Base-by-base conservation (phyloP, 1,140 invertebrate species). In the Drosophila saltans region DNA sequence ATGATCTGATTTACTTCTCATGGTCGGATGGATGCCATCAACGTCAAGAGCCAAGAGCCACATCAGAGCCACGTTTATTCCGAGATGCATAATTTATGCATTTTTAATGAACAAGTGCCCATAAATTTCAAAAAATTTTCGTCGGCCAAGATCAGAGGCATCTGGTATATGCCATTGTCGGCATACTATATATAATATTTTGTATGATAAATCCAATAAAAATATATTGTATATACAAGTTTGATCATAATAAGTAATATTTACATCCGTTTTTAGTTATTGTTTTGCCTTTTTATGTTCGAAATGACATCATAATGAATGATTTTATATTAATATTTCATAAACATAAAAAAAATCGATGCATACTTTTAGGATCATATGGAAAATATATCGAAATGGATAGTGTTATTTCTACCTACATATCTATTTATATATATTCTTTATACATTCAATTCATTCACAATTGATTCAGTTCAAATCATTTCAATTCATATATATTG, bases 1-100 rank as follows among this genome's bases (percentile, higher is more conserved):
- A 41, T 16, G 60, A 60, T 69, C 56, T 76, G 74, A 76, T 76
- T 76, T 76, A 76, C 73, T 76, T 41, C 40, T 33, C 41, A 36
- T 16, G 39, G 40, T 62, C 26, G 40, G 40, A 40, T 40, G 28
- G 40, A 30, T 16, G 16, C 16, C 43, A 11, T 52, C 43, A 59
- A n/a, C 28, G 41, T 43, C 41, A 10, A 16, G 2, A 43, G 41
- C 11, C n/a, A 36, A 26, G 28, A 30, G 28, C 28, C 26, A 39
- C 16, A 39, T 36, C 30, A 30, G 6, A 11, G 11, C 33, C 58
- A 16, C 45, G 45, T 52, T 52, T 52, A 24, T 52, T 52, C 45
- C 26, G 21, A 52, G 21, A 52, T 52, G n/a, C n/a, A 39, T 59
- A 59, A 59, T 59, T 59, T 59, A 59, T 59, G 57, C 16, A 10